Percentiles rank a stretch among this genome's conserved stretches.
Conservation (phyloP, 1,140 invertebrate species). For the Heliothis virescens region DNA sequence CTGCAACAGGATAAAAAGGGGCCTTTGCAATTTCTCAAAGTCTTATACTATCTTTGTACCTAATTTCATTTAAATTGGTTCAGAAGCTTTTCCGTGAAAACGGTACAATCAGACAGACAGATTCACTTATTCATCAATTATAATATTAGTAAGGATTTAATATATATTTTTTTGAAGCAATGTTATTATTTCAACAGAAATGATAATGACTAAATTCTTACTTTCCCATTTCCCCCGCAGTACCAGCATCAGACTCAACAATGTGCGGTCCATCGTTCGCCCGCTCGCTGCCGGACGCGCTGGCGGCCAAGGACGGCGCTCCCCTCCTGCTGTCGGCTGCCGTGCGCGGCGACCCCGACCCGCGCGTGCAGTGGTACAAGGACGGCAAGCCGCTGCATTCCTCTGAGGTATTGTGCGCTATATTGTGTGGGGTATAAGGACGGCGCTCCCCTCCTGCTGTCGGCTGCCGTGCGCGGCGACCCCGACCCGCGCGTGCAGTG, state of each 20-base stretch:
- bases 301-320: constrained; percentile 93
- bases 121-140: too few relatives aligned
- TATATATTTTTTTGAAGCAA: too few relatives aligned
- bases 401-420: constrained; percentile 63
- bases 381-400: constrained; percentile 73
- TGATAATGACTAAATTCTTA: not conserved
- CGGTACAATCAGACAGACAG: too few relatives aligned
- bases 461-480: constrained; percentile 93
- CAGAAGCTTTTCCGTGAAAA: too few relatives aligned
- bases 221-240: constrained; percentile 78
- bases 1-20: too few relatives aligned
- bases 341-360: constrained; percentile 96
- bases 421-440: constrained; percentile 68
- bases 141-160: too few relatives aligned
- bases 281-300: constrained; percentile 89
- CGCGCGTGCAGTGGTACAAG: constrained; percentile 95
- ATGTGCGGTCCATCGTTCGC: constrained; percentile 95
- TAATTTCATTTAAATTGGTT: too few relatives aligned
- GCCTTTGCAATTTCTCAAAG: too few relatives aligned
- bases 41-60: too few relatives aligned
- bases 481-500: constrained; percentile 96
- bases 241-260: constrained; percentile 93
- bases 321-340: constrained; percentile 91
- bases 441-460: constrained; percentile 92
- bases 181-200: too few relatives aligned